Percentiles rank a stretch among this genome's conserved stretches.
Conservation (phyloP, 92 coral and sea anemone genomes). For the Porites lobata region DNA sequence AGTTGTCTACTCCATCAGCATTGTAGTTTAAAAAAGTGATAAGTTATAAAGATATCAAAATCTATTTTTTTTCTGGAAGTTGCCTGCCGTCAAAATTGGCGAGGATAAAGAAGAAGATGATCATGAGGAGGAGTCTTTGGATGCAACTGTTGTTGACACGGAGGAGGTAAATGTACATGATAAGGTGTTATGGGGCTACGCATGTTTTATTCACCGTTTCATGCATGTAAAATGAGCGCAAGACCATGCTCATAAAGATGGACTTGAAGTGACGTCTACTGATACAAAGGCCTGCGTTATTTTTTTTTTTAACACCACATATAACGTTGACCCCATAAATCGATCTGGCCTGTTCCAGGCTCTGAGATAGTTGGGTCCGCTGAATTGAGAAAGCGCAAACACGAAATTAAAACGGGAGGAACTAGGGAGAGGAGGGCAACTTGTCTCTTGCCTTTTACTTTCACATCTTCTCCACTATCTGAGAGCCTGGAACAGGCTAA, state of each 20-base stretch:
- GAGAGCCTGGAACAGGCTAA: too few relatives aligned
- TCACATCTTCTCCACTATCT: too few relatives aligned
- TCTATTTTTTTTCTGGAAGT: conserved; percentile 49
- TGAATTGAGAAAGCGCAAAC: too few relatives aligned
- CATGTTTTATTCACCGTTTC: conserved; percentile 7
- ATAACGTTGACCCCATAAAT: conserved; percentile 12
- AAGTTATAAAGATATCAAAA: conserved; percentile 7
- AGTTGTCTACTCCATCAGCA: not conserved
- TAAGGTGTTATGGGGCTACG: conserved; percentile 5
- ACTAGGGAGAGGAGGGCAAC: too few relatives aligned
- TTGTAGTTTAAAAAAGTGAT: conserved; percentile 13
- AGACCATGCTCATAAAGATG: not conserved
- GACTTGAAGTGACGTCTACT: too few relatives aligned
- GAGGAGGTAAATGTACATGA: conserved; percentile 27
- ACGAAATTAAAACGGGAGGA: too few relatives aligned
- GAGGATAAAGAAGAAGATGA: too few relatives aligned
- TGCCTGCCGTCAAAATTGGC: conserved; percentile 22
- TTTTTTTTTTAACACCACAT: conserved; percentile 26
- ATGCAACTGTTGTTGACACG: conserved; percentile 23
- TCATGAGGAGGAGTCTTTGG: conserved; percentile 14
- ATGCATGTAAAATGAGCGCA: conserved; percentile 24
- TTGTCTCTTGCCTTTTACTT: too few relatives aligned
- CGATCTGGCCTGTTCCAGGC: not conserved
- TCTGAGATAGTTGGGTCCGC: too few relatives aligned
- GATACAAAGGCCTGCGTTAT: conserved; percentile 12